A percentile compares a stretch with the other conserved stretches of the same genome.
Evolutionary conservation across 2,113 vertebrate species (phyloP).

Genomic region (Labeo catla): DNA sequence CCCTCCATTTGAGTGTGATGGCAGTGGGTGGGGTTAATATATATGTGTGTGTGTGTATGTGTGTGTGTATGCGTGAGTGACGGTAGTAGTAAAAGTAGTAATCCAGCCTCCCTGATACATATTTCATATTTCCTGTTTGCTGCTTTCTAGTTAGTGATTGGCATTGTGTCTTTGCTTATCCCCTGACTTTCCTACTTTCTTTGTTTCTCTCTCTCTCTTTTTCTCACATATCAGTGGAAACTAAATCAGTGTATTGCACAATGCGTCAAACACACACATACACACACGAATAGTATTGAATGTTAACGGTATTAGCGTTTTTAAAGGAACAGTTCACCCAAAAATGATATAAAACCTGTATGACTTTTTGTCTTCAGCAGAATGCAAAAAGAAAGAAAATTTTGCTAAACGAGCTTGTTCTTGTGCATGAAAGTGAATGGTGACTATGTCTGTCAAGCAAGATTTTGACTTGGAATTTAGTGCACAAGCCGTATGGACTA

Average conservation of each 20-base stretch:
- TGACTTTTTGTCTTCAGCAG: neutral
- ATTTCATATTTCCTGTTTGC: constrained; percentile 53
- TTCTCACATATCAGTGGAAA: constrained; percentile 43
- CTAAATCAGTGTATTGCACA: constrained; percentile 51
- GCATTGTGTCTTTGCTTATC: constrained; percentile 64
- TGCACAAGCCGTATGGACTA: neutral
- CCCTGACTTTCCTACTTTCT: constrained; percentile 41
- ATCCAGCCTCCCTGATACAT: constrained; percentile 38
- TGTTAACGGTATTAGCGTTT: neutral
- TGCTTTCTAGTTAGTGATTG: constrained; percentile 57
- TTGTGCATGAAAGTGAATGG: neutral
- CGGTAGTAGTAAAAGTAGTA: constrained; percentile 36
- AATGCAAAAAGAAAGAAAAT: neutral
- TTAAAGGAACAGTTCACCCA: constrained; percentile 25
- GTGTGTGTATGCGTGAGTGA: constrained; percentile 10
- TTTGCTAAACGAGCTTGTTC: neutral
- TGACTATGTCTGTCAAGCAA: neutral
- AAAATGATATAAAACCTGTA: neutral
- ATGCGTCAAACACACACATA: constrained; percentile 49
- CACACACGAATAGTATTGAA: constrained; percentile 13
- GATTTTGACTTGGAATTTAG: neutral
- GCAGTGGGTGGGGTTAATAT: constrained; percentile 33
- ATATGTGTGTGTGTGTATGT: constrained; percentile 33
- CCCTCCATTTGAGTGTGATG: constrained; percentile 39
- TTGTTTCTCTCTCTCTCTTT: constrained; percentile 35